These are phyloP conservation scores for Chymomyza costata DNA, from an alignment of 1,140 invertebrate genomes.

Conservation along the genomic window DNA sequence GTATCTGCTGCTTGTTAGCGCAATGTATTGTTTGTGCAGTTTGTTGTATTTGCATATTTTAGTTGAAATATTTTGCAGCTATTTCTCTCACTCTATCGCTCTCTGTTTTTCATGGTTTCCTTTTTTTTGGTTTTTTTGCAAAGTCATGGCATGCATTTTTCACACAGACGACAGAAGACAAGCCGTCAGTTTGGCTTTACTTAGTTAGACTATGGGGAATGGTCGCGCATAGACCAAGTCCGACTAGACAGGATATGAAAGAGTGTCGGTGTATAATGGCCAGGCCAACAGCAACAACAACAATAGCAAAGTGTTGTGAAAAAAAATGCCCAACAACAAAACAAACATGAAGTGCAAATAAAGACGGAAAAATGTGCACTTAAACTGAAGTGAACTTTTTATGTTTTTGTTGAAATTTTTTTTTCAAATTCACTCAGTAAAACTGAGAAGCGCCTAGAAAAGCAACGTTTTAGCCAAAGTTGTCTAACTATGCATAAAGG, in stretches of 20 bases:
- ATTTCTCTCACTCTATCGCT: conserved; percentile 1
- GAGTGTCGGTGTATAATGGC: conserved; percentile 66
- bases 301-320: conserved; percentile 19
- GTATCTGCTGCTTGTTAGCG: conserved; percentile 15
- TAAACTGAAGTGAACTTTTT: conserved; percentile 63
- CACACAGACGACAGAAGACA: conserved; percentile 30
- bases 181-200: conserved; percentile 39
- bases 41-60: conserved; percentile 46
- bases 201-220: conserved; percentile 42
- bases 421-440: conserved; percentile 4
- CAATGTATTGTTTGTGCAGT: conserved; percentile 19
- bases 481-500: too few species aligned
- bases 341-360: conserved; percentile 67
- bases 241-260: conserved; percentile 67
- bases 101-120: conserved; percentile 49
- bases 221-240: neutral
- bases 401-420: neutral
- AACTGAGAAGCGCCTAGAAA: neutral
- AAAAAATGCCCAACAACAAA: conserved; percentile 45
- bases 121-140: conserved; percentile 62
- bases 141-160: conserved; percentile 64
- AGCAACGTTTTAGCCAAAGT: neutral
- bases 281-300: conserved; percentile 14
- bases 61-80: conserved; percentile 32
- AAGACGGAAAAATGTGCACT: conserved; percentile 67